Conservation (phyloP, 2,797 vertebrate genomes). For the Parambassis ranga region DNA sequence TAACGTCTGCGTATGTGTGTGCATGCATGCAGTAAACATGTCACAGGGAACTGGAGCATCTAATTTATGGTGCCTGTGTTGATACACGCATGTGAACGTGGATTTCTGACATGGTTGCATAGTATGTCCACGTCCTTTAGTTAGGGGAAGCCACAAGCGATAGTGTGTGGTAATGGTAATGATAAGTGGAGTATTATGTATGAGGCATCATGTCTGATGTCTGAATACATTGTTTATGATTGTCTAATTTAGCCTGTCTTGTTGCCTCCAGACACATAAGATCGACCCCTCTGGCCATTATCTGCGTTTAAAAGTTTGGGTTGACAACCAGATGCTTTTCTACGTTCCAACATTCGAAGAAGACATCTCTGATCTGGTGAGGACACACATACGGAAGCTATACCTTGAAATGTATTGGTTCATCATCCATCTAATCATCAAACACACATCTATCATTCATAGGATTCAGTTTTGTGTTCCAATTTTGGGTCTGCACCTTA, state of each 20-base stretch:
- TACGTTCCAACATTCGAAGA: slow-evolving; percentile 90
- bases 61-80: slow-evolving; percentile 22
- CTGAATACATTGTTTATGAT: background rate
- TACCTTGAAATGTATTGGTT: background rate
- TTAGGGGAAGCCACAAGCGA: background rate
- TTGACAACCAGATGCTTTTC: slow-evolving; percentile 82
- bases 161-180: background rate
- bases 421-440: no score
- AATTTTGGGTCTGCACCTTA: slow-evolving; percentile 21
- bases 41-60: slow-evolving; percentile 42
- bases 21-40: slow-evolving; percentile 17
- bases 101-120: background rate
- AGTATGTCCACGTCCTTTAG: background rate
- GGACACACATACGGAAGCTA: slow-evolving; percentile 14
- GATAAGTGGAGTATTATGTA: no score
- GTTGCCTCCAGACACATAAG: slow-evolving; percentile 80
- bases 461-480: no score
- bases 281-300: slow-evolving; percentile 87
- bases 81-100: background rate
- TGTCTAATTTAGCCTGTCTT: background rate
- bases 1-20: background rate
- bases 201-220: background rate
- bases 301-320: slow-evolving; percentile 87
- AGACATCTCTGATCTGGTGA: slow-evolving; percentile 95
- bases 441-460: no score